Evolutionary conservation across 1,140 invertebrate species (phyloP).

Genomic region (Neodiprion fabricii): DNA sequence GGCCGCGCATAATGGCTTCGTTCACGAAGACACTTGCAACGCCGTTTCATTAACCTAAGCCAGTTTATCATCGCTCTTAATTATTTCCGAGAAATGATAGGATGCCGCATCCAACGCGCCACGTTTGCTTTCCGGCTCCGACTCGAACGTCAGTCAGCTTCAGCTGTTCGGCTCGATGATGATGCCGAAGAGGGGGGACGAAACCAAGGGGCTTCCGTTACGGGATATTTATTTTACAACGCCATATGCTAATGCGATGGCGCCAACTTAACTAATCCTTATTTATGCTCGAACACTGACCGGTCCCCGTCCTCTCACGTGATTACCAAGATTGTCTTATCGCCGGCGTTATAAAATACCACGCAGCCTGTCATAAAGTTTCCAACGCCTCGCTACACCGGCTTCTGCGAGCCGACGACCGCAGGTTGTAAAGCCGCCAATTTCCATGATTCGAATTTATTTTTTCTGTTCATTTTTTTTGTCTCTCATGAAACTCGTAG

Average conservation of each 20-base stretch:
- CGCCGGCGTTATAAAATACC: neutral
- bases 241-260: neutral
- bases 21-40: slow-evolving; percentile 2
- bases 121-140: neutral
- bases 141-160: too few species aligned
- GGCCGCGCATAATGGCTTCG: slow-evolving; percentile 1
- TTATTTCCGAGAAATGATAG: neutral
- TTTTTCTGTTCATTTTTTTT: too few species aligned
- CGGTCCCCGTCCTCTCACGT: neutral
- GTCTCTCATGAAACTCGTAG: too few species aligned
- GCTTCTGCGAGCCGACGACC: too few species aligned
- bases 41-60: neutral
- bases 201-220: too few species aligned
- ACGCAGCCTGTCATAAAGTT: too few species aligned
- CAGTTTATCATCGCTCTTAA: neutral
- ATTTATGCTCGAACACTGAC: neutral
- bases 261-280: neutral
- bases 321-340: neutral
- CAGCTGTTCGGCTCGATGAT: too few species aligned
- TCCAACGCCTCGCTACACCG: too few species aligned
- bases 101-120: neutral
- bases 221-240: neutral
- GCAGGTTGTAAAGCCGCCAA: too few species aligned
- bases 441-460: too few species aligned
- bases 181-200: too few species aligned